These are phyloP conservation scores for Oreortyx pictus DNA, from an alignment of 2,797 vertebrate genomes.

Conservation along the genomic window DNA sequence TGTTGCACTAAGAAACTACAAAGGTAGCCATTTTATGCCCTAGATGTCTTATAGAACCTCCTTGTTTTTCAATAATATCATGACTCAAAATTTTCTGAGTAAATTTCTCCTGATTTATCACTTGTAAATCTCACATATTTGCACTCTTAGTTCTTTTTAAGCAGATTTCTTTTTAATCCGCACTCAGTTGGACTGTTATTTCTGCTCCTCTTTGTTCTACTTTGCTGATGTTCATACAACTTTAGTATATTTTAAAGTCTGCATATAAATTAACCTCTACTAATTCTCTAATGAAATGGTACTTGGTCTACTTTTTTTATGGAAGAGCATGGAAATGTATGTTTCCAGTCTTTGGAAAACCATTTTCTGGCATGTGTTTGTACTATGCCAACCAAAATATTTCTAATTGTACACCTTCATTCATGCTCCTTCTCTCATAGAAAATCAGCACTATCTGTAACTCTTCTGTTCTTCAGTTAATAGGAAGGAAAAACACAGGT, in stretches of 20 bases:
- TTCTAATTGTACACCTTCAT: background rate
- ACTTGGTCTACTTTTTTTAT: background rate
- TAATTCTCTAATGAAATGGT: rapidly evolving
- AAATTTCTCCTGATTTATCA: background rate
- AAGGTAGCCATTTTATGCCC: background rate
- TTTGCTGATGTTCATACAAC: background rate
- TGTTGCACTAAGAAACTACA: background rate
- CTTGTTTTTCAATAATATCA: background rate
- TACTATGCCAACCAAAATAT: background rate
- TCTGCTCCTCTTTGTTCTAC: background rate
- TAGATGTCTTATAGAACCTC: background rate
- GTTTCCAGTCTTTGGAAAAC: background rate
- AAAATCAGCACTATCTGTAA: background rate
- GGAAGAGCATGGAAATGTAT: background rate
- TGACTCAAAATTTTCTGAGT: background rate
- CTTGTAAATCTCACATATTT: background rate
- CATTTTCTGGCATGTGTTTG: background rate
- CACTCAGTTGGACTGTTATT: background rate
- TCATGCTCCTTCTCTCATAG: background rate
- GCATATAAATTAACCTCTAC: background rate
- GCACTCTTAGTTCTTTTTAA: background rate
- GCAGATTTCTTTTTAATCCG: background rate
- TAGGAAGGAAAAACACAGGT: background rate
- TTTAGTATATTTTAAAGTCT: background rate
- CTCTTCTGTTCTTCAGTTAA: background rate